phyloP scores from a whole-genome alignment of 1,140 invertebrate genomes.

The Penaeus chinensis region DNA sequence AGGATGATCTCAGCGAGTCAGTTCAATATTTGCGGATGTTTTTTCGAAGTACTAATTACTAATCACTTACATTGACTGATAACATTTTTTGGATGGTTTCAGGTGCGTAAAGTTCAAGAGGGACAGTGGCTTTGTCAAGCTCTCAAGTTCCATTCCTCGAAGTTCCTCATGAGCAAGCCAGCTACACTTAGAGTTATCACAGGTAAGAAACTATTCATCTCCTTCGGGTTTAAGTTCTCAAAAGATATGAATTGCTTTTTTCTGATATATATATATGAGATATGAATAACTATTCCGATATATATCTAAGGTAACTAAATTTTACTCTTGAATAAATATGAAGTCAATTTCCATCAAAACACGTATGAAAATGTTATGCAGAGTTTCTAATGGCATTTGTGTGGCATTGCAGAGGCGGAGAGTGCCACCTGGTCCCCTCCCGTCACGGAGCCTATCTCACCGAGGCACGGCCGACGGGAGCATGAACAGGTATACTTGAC shows the following conservation, averaged over 20 bases:
- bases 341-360: no score
- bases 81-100: not conserved
- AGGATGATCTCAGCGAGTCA: no score
- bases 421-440: conserved; percentile 42
- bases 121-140: conserved; percentile 52
- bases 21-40: no score
- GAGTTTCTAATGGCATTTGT: not conserved
- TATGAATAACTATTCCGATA: no score
- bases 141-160: conserved; percentile 39
- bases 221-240: not conserved
- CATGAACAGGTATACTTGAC: not conserved
- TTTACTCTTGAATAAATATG: no score
- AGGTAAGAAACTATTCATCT: conserved; percentile 14
- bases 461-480: conserved; percentile 22
- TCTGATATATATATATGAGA: no score
- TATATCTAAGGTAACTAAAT: no score
- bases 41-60: no score
- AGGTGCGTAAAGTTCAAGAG: conserved; percentile 50
- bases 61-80: no score
- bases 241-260: not conserved
- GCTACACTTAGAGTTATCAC: conserved; percentile 47
- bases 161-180: conserved; percentile 29
- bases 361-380: no score
- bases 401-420: conserved; percentile 33
- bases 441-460: not conserved